Base-by-base conservation (phyloP, 2,113 vertebrate species). In the Phyllostomus discolor region DNA sequence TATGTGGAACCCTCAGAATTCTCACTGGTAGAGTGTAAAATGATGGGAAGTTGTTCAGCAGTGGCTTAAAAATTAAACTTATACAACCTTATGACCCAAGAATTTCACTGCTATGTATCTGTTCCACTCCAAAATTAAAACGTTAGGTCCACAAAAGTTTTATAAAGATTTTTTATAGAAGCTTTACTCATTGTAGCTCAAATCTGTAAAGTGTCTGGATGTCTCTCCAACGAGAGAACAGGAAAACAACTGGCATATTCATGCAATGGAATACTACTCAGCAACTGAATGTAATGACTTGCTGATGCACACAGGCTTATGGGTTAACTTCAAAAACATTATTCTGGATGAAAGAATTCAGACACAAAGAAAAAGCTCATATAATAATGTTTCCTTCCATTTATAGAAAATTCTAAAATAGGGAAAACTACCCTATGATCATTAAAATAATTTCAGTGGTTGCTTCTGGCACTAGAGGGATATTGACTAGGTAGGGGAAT, bases 381-480 rank as follows among this genome's bases (percentile, higher is more conserved):
- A 46, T 26, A 75, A 28, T 38, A 78, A 83, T 35, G 24, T 69
- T 91, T 86, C 54, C 35, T 91, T 86, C 54, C 35, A 83, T 26
- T 81, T 62, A 78, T 54, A 89, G 31, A 59, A 83, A 93, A 31
- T 86, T 91, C n/a, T 91, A 91, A 50, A 95, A 73, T 33, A 76
- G 38, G 46, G 7, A 70, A 86, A 91, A 91, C 3, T 59, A 96
- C 81, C 78, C 7, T 41, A 7, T 46, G 14, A 9, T 69, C 54
- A 91, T 10, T 62, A 90, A 50, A 90, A 50, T 79, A 62, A 96
- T 22, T 78, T 85, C 35, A 26, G 12, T 59, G 26, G 15, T 59
- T 86, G 57, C 75, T 95, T 85, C 35, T 94, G 5, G 31, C 66
- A 67, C 24, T 12, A 85, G 54, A 57, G 11, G 57, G 26, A 16